These are phyloP conservation scores for Muntiacus reevesi DNA, from an alignment of 2,113 vertebrate species.

Conservation along the genomic window DNA sequence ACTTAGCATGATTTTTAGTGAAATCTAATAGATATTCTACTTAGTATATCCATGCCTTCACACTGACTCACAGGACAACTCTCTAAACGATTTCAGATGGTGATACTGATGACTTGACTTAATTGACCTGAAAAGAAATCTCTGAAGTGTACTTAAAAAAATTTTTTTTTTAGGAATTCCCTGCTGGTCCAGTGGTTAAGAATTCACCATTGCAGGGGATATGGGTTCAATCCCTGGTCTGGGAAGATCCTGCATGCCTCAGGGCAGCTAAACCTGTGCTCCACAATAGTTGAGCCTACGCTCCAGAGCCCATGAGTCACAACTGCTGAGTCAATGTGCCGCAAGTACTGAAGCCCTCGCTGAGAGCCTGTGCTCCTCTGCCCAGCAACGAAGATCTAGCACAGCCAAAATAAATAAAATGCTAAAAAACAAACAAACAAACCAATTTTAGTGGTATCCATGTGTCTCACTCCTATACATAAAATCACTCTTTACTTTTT, in stretches of 20 bases:
- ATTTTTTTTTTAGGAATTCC: not conserved
- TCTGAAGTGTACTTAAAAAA: not conserved
- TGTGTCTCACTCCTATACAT: not conserved
- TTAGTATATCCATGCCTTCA: not conserved
- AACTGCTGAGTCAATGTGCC: not conserved
- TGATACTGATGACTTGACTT: not conserved
- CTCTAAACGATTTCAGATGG: not conserved
- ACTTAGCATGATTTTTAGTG: constrained; percentile 13
- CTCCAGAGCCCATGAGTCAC: not conserved
- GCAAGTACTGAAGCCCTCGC: fast-evolving
- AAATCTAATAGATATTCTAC: constrained; percentile 19
- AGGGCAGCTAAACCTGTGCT: not conserved
- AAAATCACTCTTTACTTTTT: not conserved
- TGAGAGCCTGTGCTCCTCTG: not conserved
- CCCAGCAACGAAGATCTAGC: not conserved
- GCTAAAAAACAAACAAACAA: not conserved
- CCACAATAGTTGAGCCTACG: not conserved
- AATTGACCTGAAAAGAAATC: not conserved
- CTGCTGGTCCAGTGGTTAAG: not conserved
- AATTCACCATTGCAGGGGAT: not conserved
- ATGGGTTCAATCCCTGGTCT: not conserved
- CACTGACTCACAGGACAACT: constrained; percentile 29
- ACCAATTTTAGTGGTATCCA: not conserved
- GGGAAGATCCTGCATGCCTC: not conserved
- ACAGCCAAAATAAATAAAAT: not conserved